phyloP scores from a whole-genome alignment of 2,888 invertebrate species.

The Melieria crassipennis region DNA sequence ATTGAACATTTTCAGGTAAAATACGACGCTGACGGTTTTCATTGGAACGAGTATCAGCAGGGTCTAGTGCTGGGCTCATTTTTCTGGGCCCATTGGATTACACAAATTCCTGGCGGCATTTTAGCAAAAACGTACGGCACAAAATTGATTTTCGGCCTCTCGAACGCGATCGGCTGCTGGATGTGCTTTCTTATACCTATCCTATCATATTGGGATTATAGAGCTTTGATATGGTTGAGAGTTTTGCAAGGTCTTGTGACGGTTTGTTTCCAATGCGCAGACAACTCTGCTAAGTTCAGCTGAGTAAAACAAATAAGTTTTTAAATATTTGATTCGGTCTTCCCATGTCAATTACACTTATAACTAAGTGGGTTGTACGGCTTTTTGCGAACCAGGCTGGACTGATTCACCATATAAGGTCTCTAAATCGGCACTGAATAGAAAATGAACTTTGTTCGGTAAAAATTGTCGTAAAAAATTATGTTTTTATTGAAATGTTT shows the following conservation, averaged over 20 bases:
- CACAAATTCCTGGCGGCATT: slow-evolving; percentile 78
- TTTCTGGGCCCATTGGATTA: slow-evolving; percentile 78
- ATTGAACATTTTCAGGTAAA: slow-evolving; percentile 47
- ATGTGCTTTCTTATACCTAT: slow-evolving; percentile 75
- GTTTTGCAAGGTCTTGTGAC: slow-evolving; percentile 76
- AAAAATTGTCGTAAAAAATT: too few relatives aligned
- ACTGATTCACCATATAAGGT: too few relatives aligned
- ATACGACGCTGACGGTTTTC: slow-evolving; percentile 63
- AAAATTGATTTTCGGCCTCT: slow-evolving; percentile 75
- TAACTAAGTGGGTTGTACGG: too few relatives aligned
- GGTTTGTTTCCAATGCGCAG: slow-evolving; percentile 66
- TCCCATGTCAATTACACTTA: too few relatives aligned
- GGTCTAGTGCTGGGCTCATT: slow-evolving; percentile 74
- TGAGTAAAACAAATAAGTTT: too few relatives aligned
- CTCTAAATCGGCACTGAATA: too few relatives aligned
- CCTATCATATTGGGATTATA: slow-evolving; percentile 70
- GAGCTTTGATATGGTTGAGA: slow-evolving; percentile 70
- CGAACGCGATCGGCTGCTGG: slow-evolving; percentile 72
- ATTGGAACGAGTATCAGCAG: slow-evolving; percentile 75
- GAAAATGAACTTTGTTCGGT: too few relatives aligned
- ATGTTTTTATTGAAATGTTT: too few relatives aligned
- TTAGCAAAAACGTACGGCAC: slow-evolving; percentile 76
- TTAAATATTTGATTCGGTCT: too few relatives aligned
- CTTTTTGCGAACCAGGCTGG: too few relatives aligned
- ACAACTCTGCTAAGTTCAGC: too few relatives aligned